phyloP scores from a whole-genome alignment of 2,113 vertebrate genomes.

The Sarotherodon lohbergeri region DNA sequence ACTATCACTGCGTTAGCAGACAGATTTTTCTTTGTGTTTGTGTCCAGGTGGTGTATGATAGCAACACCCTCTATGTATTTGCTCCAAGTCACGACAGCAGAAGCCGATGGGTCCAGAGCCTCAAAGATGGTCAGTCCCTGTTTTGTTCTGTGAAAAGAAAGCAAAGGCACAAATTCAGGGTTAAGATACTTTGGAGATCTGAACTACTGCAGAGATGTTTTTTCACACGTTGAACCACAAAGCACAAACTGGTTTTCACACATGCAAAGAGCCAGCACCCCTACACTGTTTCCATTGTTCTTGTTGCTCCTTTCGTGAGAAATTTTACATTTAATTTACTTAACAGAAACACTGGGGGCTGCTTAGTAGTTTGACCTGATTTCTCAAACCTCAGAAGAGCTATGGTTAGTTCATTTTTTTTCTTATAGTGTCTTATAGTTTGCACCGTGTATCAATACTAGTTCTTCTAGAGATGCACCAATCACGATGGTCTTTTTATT shows the following conservation, averaged over 20 bases:
- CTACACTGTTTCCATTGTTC: background rate
- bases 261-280: background rate
- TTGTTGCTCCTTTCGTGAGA: background rate
- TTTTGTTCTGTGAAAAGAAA: background rate
- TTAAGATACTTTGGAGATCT: background rate
- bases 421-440: background rate
- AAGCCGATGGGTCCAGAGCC: constrained; percentile 82
- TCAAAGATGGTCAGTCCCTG: constrained; percentile 84
- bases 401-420: background rate
- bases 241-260: background rate
- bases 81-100: constrained; percentile 84
- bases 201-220: background rate
- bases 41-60: constrained; percentile 84
- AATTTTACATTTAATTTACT: background rate
- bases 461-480: background rate
- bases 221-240: constrained; percentile 15
- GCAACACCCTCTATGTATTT: constrained; percentile 86
- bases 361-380: background rate
- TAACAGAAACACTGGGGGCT: background rate
- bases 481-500: background rate
- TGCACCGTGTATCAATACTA: background rate
- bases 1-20: too few species aligned
- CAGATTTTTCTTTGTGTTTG: background rate
- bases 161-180: too few species aligned
- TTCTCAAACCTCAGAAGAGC: background rate